Base-by-base conservation (phyloP, 2,113 vertebrate species). In the Nycticebus coucang region DNA sequence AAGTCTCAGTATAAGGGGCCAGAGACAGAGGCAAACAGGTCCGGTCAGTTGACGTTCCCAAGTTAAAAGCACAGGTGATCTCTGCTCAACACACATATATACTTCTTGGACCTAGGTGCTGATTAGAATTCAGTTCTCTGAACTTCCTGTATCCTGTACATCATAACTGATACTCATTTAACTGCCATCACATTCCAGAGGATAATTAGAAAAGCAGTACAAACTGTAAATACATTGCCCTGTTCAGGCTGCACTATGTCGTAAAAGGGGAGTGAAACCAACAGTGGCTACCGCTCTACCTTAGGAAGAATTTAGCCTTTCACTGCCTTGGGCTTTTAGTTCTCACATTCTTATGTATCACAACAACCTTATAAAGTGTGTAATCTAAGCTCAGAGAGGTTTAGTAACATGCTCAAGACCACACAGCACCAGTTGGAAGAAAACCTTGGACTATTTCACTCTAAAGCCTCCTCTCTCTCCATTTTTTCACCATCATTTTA, bases 241-340 rank as follows among this genome's bases (percentile, higher is more conserved):
- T 99, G 98, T 97, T 99, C 98, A 0, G 98, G 98, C 26, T 95
- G 95, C 53, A 98, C 93, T 37, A 98, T 98, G 96, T 99, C 98
- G 90, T 99, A 98, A 89, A 99, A 99, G 87, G 97, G 18, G 21
- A 99, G 97, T 33, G 97, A 98, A 33, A 93, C 95, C 95, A 99
- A 45, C 1, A 97, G 14, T 77, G 33, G 24, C 7, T n/a, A 60
- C 41, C 33, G 15, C 37, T 81, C 26, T 18, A 91, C 90, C 50
- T 94, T 75, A 37, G 21, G 78, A 80, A 74, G 37, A 33, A 84
- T 57, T 55, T 82, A 79, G 24, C 5, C n/a, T 64, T 83, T 92
- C 30, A 17, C 3, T 75, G 21, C 12, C 33, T 4, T 33, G 60
- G 22, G 26, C 22, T 92, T 19, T 94, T 9, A 21, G 22, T 87